Evolutionary conservation across 2,797 vertebrate genomes (phyloP).

Genomic region (Oophaga sylvatica): DNA sequence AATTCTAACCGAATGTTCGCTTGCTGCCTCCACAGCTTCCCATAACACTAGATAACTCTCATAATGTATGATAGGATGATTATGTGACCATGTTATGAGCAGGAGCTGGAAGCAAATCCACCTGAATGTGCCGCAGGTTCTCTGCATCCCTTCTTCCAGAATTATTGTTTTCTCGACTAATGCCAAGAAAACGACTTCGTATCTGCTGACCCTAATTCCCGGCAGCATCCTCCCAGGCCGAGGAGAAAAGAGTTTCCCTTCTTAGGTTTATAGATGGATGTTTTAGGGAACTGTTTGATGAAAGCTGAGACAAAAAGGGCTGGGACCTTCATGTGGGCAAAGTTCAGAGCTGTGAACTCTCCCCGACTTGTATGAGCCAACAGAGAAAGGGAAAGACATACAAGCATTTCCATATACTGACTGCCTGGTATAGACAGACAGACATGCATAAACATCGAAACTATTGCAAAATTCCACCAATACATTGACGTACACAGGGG

Average conservation of each 20-base stretch:
- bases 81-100: no score
- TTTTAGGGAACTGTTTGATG: conserved; percentile 54
- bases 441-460: conserved; percentile 41
- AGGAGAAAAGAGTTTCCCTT: conserved; percentile 17
- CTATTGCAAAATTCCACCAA: conserved; percentile 32
- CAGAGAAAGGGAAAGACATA: conserved; percentile 66
- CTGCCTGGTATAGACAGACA: conserved; percentile 43
- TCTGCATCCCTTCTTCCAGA: background rate
- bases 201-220: background rate
- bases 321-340: conserved; percentile 71
- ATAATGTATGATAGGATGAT: no score
- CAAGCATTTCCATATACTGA: conserved; percentile 56
- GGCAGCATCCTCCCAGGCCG: background rate
- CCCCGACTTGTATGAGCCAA: conserved; percentile 67
- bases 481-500: conserved; percentile 33
- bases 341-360: conserved; percentile 75
- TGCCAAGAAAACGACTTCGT: background rate
- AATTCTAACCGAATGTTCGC: no score
- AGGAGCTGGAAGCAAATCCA: background rate
- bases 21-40: no score
- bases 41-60: no score
- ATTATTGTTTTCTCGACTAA: background rate
- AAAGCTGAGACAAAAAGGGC: conserved; percentile 65
- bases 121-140: background rate
- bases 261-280: conserved; percentile 43